Evolutionary conservation across 2,888 invertebrate species (phyloP).

Genomic region (Abrostola tripartita): DNA sequence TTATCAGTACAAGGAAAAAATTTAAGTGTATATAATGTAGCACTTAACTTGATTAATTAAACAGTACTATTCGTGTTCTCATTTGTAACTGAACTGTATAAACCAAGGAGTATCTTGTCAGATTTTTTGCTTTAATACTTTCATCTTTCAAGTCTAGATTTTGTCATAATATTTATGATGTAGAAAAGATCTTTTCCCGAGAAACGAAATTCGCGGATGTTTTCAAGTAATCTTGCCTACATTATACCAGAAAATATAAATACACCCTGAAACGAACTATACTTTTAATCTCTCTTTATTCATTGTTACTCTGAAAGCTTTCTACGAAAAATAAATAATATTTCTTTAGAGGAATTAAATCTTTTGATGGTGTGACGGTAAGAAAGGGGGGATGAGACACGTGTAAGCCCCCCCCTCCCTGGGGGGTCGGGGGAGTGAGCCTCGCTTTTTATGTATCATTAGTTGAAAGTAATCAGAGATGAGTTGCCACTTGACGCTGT

Average conservation of each 20-base stretch:
- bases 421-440: neutral
- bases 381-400: constrained; percentile 26
- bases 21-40: neutral
- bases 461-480: constrained; percentile 32
- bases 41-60: too few relatives aligned
- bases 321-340: constrained; percentile 23
- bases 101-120: too few relatives aligned
- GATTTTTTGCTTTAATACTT: too few relatives aligned
- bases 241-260: too few relatives aligned
- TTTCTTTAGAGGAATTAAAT: constrained; percentile 43
- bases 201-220: too few relatives aligned
- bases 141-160: too few relatives aligned
- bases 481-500: constrained; percentile 2
- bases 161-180: too few relatives aligned
- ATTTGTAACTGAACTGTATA: too few relatives aligned
- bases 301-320: constrained; percentile 8
- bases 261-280: neutral
- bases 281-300: constrained; percentile 6
- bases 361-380: constrained; percentile 19
- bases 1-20: constrained; percentile 16
- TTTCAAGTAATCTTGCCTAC: too few relatives aligned
- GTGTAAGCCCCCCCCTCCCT: constrained; percentile 24
- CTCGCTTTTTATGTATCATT: constrained; percentile 26
- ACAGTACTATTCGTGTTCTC: too few relatives aligned
- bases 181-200: too few relatives aligned